Base-by-base conservation (phyloP, 1,140 invertebrate species). In the Neodiprion pinetum region DNA sequence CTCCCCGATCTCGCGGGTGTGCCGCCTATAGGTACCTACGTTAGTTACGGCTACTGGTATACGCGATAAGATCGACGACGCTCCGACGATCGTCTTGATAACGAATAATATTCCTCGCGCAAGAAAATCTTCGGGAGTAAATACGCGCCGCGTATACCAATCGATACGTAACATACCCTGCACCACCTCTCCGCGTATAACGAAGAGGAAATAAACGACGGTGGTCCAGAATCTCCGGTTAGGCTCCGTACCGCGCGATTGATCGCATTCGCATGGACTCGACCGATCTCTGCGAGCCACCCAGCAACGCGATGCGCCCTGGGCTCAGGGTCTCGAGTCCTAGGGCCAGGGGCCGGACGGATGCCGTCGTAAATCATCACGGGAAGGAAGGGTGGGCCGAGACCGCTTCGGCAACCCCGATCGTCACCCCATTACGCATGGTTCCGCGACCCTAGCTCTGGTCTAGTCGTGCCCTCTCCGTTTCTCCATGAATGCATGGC, bases 401-500 rank as follows among this genome's bases (percentile, higher is more conserved):
- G 70, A 7, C 14, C 12, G 67, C 14, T 81, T 75, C 78, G 78
- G 76, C 76, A 74, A 79, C 72, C 75, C 75, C 76, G 75, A 81
- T 82, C 76, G 78, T 78, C 78, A 81, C 78, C 76, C 82, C 79
- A 80, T 82, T 79, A 81, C 75, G 67, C 74, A 65, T 67, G 65
- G 70, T 74, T 73, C 70, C 75, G 71, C 69, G 61, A 28, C 72
- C 49, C 28, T 40, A 40, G 28, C 28, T 40, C 28, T 40, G 28
- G 28, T 40, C 28, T 40, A 40, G 28, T 40, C 5, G 28, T 40
- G 28, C 53, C n/a, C 53, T 61, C 53, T 40, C 28, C 28, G 28
- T 40, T 40, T 40, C 28, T 1, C 28, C 28, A 40, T 40, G 28
- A 3, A 40, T 40, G 28, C 5, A 40, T 40, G 28, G 28, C 28